A percentile compares a stretch with the other conserved stretches of the same genome.
Evolutionary conservation across 1,140 invertebrate species (phyloP).

Genomic region (Cydia fagiglandana): DNA sequence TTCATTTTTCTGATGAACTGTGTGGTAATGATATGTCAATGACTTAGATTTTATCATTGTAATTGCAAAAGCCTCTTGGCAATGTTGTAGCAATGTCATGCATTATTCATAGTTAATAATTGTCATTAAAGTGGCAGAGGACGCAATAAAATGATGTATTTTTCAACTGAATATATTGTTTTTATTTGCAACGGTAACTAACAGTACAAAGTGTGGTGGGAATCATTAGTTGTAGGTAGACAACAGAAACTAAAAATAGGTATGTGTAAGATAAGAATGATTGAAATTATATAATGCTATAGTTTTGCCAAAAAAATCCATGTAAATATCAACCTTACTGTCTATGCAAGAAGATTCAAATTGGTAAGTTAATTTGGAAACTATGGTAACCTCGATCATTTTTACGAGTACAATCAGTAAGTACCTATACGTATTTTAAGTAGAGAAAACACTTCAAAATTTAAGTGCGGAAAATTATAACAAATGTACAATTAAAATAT

Average conservation of each 20-base stretch:
- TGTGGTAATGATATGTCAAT: too few species aligned
- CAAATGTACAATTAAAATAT: not conserved
- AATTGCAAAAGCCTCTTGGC: not conserved
- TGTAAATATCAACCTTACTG: not conserved
- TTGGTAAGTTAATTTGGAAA: not conserved
- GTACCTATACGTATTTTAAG: not conserved
- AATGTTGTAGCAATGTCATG: not conserved
- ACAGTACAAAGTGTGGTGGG: not conserved
- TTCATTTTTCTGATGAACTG: too few species aligned
- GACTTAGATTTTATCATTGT: too few species aligned
- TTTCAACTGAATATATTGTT: not conserved
- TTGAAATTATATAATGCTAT: too few species aligned
- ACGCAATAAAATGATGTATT: not conserved
- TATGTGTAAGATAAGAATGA: too few species aligned
- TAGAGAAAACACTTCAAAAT: not conserved
- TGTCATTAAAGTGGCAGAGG: not conserved
- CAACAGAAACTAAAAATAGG: not conserved
- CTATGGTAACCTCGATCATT: too few species aligned
- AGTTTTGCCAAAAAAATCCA: not conserved
- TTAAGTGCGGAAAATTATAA: not conserved
- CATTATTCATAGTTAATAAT: not conserved
- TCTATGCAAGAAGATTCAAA: not conserved
- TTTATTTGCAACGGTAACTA: too few species aligned
- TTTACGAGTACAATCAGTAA: too few species aligned
- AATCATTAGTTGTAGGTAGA: not conserved